Evolutionary conservation across 2,797 vertebrate genomes (phyloP).

Genomic region (Craterocephalus amniculus): DNA sequence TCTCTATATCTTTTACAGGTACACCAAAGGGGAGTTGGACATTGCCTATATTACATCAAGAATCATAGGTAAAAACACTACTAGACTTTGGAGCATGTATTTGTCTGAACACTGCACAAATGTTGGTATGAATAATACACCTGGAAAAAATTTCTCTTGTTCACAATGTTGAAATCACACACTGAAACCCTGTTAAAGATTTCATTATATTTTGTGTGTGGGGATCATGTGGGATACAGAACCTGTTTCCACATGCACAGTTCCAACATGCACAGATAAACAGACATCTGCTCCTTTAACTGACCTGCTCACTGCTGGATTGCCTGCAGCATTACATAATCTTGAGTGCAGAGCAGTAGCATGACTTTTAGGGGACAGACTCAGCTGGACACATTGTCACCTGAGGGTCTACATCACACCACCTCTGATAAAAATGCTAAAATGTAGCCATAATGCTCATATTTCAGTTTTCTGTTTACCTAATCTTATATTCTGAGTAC

Average conservation of each 20-base stretch:
- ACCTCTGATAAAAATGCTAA: constrained; percentile 5
- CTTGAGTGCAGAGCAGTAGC: constrained; percentile 7
- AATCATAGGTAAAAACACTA: constrained; percentile 91
- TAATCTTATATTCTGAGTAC: neutral
- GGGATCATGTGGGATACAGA: neutral
- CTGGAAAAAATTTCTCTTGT: neutral
- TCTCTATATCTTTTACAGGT: constrained; percentile 80
- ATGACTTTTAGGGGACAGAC: constrained; percentile 28
- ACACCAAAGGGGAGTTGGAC: constrained; percentile 97
- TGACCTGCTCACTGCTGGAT: constrained; percentile 5
- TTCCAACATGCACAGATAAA: constrained; percentile 1
- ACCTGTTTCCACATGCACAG: neutral
- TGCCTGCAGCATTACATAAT: constrained; percentile 14
- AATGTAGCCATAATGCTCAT: constrained; percentile 3
- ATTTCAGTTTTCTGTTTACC: neutral
- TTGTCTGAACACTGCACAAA: neutral
- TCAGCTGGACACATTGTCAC: constrained; percentile 21
- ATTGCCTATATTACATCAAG: constrained; percentile 97
- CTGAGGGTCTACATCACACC: constrained; percentile 30
- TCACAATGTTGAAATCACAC: neutral
- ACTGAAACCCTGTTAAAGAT: neutral
- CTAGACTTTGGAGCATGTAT: constrained; percentile 8
- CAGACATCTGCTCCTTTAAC: constrained; percentile 3
- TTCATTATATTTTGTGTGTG: neutral
- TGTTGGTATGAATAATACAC: neutral